phyloP scores from a whole-genome alignment of 2,797 vertebrate species.

The Sphaeramia orbicularis region DNA sequence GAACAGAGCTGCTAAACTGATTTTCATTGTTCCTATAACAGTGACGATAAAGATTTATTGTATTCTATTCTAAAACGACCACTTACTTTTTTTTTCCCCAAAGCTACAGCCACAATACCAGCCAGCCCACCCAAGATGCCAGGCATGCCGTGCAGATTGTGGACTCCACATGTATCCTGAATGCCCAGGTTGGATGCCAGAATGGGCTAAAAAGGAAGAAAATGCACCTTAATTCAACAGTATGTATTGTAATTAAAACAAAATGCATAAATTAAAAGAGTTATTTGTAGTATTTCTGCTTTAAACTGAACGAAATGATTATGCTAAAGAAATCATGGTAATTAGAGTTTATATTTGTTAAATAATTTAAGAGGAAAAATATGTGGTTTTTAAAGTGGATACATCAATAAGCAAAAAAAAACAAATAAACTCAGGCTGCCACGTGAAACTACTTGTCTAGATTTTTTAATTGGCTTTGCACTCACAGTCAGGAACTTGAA shows the following conservation, averaged over 20 bases:
- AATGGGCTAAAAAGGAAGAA: conserved; percentile 84
- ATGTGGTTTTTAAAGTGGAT: no score
- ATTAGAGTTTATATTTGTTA: not conserved
- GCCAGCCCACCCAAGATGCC: conserved; percentile 93
- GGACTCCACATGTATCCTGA: conserved; percentile 97
- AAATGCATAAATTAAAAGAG: no score
- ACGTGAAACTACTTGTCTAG: no score
- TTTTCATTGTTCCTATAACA: no score
- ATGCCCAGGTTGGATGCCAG: conserved; percentile 89
- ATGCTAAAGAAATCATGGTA: not conserved
- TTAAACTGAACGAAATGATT: not conserved
- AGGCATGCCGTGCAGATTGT: conserved; percentile 97
- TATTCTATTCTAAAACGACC: no score
- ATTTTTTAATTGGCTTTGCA: conserved; percentile 25
- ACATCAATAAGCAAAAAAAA: no score
- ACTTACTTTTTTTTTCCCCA: conserved; percentile 45
- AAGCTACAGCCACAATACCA: conserved; percentile 85
- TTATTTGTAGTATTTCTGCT: no score
- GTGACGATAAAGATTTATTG: no score
- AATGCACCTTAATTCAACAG: not conserved
- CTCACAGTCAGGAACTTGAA: conserved; percentile 92
- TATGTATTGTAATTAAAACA: not conserved
- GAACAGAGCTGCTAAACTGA: no score
- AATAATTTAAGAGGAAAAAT: no score
- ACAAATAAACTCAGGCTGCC: no score